Conservation (phyloP, 2,888 invertebrate genomes). For the Apodemia zela region DNA sequence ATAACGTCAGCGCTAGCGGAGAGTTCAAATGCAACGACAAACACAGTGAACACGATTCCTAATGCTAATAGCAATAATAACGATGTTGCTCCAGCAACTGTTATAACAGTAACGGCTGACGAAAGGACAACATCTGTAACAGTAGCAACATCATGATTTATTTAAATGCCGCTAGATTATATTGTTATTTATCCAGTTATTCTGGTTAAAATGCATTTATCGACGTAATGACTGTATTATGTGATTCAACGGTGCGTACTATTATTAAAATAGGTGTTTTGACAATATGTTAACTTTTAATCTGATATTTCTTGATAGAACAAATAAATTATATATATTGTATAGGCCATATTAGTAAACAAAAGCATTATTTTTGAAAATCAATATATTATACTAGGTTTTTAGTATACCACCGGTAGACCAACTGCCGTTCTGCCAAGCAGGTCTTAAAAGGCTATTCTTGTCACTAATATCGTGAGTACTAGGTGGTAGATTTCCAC, state of each 20-base stretch:
- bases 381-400: too few relatives aligned
- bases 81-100: slow-evolving; percentile 31
- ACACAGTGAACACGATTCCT: slow-evolving; percentile 27
- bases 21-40: slow-evolving; percentile 32
- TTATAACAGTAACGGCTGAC: slow-evolving; percentile 44
- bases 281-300: too few relatives aligned
- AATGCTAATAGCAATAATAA: slow-evolving; percentile 26
- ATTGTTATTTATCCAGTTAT: slow-evolving; percentile 25
- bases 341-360: too few relatives aligned
- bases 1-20: slow-evolving; percentile 58
- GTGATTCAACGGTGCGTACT: slow-evolving; percentile 5
- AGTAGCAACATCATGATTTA: slow-evolving; percentile 42
- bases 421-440: too few relatives aligned
- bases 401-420: too few relatives aligned
- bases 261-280: not conserved
- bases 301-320: too few relatives aligned
- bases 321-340: too few relatives aligned
- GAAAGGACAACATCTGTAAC: slow-evolving; percentile 42
- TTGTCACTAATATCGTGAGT: too few relatives aligned
- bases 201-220: slow-evolving; percentile 24
- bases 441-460: too few relatives aligned
- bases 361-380: too few relatives aligned
- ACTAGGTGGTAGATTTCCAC: too few relatives aligned
- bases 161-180: not conserved
- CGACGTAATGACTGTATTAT: slow-evolving; percentile 11